Percentiles rank a stretch among this genome's conserved stretches.
Conservation (phyloP, 2,797 vertebrate genomes). For the Diceros bicornis region DNA sequence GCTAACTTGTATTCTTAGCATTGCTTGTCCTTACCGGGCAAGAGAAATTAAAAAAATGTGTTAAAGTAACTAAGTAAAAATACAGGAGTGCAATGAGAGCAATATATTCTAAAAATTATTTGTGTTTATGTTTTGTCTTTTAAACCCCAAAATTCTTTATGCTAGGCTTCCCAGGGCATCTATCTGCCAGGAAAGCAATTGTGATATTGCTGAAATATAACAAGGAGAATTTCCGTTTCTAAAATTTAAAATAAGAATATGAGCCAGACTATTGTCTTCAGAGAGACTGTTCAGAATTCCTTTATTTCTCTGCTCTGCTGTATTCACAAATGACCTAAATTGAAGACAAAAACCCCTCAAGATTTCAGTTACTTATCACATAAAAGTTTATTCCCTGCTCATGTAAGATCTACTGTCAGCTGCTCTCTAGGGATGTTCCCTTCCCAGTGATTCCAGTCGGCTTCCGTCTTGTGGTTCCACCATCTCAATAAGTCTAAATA, state of each 20-base stretch:
- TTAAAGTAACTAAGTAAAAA: background rate
- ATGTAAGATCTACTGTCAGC: no score
- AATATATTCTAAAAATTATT: background rate
- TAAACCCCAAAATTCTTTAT: background rate
- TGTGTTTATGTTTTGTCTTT: background rate
- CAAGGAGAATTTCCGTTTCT: background rate
- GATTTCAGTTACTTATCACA: background rate
- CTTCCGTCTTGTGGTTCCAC: background rate
- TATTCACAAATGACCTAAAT: background rate
- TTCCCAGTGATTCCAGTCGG: background rate
- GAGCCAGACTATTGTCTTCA: background rate
- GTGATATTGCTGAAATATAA: background rate
- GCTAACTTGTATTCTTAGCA: background rate
- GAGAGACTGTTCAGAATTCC: background rate
- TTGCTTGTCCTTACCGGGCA: background rate
- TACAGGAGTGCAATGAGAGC: background rate
- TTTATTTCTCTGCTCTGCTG: background rate
- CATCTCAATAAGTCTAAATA: background rate
- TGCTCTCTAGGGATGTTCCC: background rate
- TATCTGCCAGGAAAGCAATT: background rate
- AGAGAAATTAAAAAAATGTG: background rate
- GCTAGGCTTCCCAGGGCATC: background rate
- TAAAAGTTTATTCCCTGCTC: background rate
- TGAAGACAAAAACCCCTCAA: background rate
- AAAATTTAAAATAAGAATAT: background rate